phyloP scores from a whole-genome alignment of 2,888 invertebrate genomes.

The Limenitis camilla region DNA sequence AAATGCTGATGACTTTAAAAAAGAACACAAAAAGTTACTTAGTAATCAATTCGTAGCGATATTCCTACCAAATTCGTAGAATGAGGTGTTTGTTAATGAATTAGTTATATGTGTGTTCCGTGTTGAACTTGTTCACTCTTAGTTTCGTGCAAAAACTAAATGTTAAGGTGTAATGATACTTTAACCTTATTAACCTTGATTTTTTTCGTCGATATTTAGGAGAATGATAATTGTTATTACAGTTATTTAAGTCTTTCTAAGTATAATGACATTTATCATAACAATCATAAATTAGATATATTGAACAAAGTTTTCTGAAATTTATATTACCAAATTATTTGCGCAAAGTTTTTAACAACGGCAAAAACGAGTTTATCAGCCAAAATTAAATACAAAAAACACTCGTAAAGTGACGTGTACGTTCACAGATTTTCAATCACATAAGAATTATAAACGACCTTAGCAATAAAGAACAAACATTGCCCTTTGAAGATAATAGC shows the following conservation, averaged over 20 bases:
- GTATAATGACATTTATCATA: too few species aligned
- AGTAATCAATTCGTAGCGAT: constrained; percentile 15
- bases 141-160: constrained; percentile 11
- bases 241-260: too few species aligned
- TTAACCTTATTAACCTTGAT: background rate
- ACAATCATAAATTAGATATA: too few species aligned
- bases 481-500: constrained; percentile 12
- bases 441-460: constrained; percentile 2
- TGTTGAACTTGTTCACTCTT: constrained; percentile 8
- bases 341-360: too few species aligned
- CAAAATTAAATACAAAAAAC: too few species aligned
- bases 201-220: background rate
- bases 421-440: background rate
- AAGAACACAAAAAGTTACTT: constrained; percentile 13
- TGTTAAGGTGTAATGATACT: background rate
- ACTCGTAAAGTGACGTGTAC: too few species aligned
- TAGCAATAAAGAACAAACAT: constrained; percentile 11
- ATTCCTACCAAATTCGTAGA: constrained; percentile 21
- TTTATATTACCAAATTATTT: too few species aligned
- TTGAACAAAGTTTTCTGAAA: too few species aligned
- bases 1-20: constrained; percentile 12
- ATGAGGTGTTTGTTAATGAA: constrained; percentile 21
- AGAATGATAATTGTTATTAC: background rate
- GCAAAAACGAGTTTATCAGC: too few species aligned
- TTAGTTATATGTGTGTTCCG: constrained; percentile 18